phyloP scores from a whole-genome alignment of 1,140 invertebrate genomes.

The Lucilia sericata region DNA sequence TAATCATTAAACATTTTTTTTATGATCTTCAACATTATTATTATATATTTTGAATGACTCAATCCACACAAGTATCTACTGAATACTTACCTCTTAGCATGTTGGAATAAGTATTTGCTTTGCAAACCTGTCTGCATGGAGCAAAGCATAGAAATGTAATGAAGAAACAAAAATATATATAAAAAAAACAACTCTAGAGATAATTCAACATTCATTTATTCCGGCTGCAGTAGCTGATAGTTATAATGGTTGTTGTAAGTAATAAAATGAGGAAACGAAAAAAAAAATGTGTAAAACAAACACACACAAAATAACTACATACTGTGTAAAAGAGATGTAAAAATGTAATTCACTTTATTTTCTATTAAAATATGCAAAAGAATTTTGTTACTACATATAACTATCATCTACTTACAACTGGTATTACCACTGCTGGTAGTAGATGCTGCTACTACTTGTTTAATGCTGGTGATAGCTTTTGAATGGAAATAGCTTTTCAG shows the following conservation, averaged over 20 bases:
- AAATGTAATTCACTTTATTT: not conserved
- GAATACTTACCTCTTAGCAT: not conserved
- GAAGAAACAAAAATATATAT: not conserved
- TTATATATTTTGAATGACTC: not conserved
- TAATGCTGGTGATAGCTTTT: not conserved
- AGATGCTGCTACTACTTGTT: not conserved
- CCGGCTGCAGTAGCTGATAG: not conserved
- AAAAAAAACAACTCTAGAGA: not conserved
- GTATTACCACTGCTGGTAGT: not conserved
- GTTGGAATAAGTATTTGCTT: not conserved
- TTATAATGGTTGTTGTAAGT: not conserved
- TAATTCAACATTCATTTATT: slow-evolving; percentile 8
- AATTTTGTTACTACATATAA: not conserved
- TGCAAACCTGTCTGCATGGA: not conserved
- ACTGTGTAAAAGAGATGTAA: not conserved
- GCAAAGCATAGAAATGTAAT: not conserved
- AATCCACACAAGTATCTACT: not conserved
- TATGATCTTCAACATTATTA: not conserved
- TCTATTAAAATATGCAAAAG: slow-evolving; percentile 1
- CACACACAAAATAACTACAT: not conserved
- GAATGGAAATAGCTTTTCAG: not conserved
- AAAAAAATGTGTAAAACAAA: not conserved
- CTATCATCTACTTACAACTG: not conserved
- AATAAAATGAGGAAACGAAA: not conserved
- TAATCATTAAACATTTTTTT: slow-evolving; percentile 1